Percentiles rank a stretch among this genome's conserved stretches.
phyloP scores from a whole-genome alignment of 2,113 vertebrate species.

The Butorides virescens region DNA sequence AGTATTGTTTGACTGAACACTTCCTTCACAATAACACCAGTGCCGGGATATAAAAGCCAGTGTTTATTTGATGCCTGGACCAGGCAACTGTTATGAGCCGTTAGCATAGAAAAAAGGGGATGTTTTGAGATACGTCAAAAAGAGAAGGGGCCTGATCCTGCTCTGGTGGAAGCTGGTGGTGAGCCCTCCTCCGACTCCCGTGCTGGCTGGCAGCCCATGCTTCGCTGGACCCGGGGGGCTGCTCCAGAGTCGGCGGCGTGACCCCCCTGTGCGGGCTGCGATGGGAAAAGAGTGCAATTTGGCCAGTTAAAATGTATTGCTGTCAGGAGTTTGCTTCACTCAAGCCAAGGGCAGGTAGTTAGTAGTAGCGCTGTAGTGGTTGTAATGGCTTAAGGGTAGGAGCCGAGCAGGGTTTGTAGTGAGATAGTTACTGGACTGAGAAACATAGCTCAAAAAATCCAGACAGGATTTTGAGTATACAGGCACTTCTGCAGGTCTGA shows the following conservation, averaged over 20 bases:
- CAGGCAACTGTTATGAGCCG: not conserved
- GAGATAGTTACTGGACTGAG: not conserved
- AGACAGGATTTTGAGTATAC: not conserved
- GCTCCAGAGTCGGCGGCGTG: fast-evolving
- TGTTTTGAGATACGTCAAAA: not conserved
- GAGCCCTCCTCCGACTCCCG: not conserved
- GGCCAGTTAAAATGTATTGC: not conserved
- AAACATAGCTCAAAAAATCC: not conserved
- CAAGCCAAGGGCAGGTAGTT: not conserved
- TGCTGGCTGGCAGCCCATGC: not conserved
- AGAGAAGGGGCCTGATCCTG: conserved; percentile 5
- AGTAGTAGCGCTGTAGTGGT: not conserved
- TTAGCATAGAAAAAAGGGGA: not conserved
- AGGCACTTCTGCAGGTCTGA: not conserved
- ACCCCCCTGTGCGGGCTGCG: fast-evolving
- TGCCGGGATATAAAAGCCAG: not conserved
- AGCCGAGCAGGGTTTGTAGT: not conserved
- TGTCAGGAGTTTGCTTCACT: not conserved
- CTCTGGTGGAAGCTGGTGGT: not conserved
- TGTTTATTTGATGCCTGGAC: not conserved
- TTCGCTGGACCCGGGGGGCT: fast-evolving
- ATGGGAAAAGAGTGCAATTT: not conserved
- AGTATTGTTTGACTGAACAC: conserved; percentile 10
- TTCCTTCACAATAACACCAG: not conserved
- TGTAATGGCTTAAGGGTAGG: not conserved